These are phyloP conservation scores for Chaitophorus viminalis DNA, from an alignment of 2,888 invertebrate species.

Conservation along the genomic window DNA sequence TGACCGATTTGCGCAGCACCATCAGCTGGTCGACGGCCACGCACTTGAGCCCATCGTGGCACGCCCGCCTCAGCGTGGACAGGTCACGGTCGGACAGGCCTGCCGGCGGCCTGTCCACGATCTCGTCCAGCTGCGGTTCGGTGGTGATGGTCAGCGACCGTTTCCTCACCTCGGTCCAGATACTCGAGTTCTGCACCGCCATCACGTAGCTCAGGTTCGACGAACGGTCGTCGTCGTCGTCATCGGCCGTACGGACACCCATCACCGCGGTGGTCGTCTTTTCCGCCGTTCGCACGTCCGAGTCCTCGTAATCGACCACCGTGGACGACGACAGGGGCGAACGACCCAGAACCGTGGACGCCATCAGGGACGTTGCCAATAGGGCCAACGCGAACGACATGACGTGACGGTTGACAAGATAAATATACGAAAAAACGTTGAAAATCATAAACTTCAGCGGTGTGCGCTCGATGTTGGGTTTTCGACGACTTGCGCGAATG, in stretches of 20 bases:
- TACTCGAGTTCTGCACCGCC: neutral
- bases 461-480: too few relatives aligned
- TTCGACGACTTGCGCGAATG: too few relatives aligned
- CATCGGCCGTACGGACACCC: neutral
- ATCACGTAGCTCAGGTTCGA: conserved; percentile 5
- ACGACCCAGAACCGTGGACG: neutral
- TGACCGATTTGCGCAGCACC: neutral
- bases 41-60: conserved; percentile 45
- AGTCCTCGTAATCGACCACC: neutral
- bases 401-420: neutral
- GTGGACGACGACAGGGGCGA: fast-evolving
- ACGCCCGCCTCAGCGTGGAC: neutral
- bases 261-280: neutral
- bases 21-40: conserved; percentile 47
- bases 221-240: neutral
- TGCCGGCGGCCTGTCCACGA: neutral
- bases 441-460: too few relatives aligned
- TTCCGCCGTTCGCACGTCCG: neutral
- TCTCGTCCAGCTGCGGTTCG: neutral
- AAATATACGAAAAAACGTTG: too few relatives aligned
- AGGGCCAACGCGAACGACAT: neutral
- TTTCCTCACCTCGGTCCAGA: conserved; percentile 13
- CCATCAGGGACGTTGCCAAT: neutral
- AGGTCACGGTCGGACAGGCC: neutral
- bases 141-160: neutral